Conservation (phyloP, 1,140 invertebrate species). For the Bombus polaris region DNA sequence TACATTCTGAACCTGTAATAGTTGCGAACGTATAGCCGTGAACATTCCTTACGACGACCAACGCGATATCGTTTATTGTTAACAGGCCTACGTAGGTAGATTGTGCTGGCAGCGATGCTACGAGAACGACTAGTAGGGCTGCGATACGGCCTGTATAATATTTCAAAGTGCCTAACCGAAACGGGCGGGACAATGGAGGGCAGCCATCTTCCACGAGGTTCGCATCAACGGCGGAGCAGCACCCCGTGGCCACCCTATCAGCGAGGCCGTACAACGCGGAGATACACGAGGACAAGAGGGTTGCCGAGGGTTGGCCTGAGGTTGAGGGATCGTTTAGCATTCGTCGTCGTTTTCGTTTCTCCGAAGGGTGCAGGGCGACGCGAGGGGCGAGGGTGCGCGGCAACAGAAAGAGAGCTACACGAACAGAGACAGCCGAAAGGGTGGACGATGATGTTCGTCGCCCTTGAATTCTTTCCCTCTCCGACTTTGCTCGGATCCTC, state of each 20-base stretch:
- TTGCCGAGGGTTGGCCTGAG: conserved; percentile 71
- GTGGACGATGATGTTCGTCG: conserved; percentile 51
- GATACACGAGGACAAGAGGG: conserved; percentile 71
- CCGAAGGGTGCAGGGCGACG: conserved; percentile 36
- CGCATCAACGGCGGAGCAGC: conserved; percentile 59
- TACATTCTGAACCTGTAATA: background rate
- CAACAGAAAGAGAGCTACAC: conserved; percentile 13
- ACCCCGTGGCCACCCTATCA: conserved; percentile 69
- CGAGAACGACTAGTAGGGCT: conserved; percentile 56
- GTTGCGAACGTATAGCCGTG: background rate
- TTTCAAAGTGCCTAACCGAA: conserved; percentile 76
- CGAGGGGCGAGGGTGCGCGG: conserved; percentile 42
- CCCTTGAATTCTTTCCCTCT: conserved; percentile 56
- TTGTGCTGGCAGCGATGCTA: conserved; percentile 11
- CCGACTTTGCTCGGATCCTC: background rate
- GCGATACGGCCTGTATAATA: conserved; percentile 75
- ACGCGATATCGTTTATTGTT: conserved; percentile 40
- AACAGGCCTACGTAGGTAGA: conserved; percentile 33
- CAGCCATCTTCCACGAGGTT: conserved; percentile 76
- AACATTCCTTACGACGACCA: conserved; percentile 7
- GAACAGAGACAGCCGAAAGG: conserved; percentile 27
- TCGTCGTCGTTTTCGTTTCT: conserved; percentile 72
- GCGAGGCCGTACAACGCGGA: conserved; percentile 64
- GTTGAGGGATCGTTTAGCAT: conserved; percentile 73
- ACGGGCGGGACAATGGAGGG: conserved; percentile 67